phyloP scores from a whole-genome alignment of 2,797 vertebrate genomes.

The Arremon aurantiirostris region DNA sequence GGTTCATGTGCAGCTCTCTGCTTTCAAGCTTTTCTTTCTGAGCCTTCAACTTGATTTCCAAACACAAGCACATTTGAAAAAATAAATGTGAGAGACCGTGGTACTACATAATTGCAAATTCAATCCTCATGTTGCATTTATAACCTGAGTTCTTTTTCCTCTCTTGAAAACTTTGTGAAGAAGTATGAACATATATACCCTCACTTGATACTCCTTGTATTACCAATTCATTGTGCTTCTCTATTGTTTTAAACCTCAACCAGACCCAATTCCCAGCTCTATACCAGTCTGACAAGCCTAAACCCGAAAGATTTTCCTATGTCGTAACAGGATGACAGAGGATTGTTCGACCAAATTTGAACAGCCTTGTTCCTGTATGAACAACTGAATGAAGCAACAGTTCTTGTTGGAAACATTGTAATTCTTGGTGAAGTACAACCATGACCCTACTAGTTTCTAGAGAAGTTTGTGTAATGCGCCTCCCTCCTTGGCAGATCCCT shows the following conservation, averaged over 20 bases:
- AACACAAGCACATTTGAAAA: neutral
- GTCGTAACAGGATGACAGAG: neutral
- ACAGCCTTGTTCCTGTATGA: neutral
- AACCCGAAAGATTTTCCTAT: neutral
- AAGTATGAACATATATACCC: neutral
- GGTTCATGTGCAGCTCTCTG: slow-evolving; percentile 85
- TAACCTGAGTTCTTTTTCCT: neutral
- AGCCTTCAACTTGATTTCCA: slow-evolving; percentile 79
- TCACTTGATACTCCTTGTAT: neutral
- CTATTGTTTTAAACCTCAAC: neutral
- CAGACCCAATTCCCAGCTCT: neutral
- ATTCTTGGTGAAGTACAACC: neutral
- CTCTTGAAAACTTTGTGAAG: neutral
- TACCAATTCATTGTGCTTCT: neutral
- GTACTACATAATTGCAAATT: neutral
- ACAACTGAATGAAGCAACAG: neutral
- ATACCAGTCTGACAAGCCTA: neutral
- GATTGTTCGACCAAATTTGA: neutral
- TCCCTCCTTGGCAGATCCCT: neutral
- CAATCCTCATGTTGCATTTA: neutral
- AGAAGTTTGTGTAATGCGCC: neutral
- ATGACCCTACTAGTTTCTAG: neutral
- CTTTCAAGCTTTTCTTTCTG: slow-evolving; percentile 88
- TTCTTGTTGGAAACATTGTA: neutral
- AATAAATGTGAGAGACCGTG: neutral